Conservation (phyloP, 2,113 vertebrate genomes). For the Coturnix japonica region DNA sequence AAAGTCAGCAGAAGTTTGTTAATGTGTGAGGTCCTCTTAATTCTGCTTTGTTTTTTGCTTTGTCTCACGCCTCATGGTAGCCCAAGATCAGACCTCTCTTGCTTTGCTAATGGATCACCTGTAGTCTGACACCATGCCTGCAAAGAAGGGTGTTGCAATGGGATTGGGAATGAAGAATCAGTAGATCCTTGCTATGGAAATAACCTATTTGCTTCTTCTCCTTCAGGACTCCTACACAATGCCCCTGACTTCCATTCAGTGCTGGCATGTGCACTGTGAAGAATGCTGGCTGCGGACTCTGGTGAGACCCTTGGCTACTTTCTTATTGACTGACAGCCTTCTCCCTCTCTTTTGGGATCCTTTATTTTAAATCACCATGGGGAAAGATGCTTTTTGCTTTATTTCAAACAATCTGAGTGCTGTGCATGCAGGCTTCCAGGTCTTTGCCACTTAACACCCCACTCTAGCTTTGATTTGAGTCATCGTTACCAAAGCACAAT, state of each 20-base stretch:
- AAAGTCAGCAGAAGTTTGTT: not conserved
- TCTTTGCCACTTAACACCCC: not conserved
- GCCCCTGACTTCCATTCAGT: conserved; percentile 98
- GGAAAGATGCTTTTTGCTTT: not conserved
- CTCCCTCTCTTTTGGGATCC: not conserved
- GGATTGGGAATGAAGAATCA: not conserved
- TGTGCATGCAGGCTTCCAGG: not conserved
- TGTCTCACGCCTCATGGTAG: not conserved
- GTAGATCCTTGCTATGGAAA: not conserved
- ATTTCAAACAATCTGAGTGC: not conserved
- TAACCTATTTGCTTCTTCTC: conserved; percentile 57
- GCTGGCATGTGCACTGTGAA: conserved; percentile 99
- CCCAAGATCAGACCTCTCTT: not conserved
- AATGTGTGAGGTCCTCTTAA: not conserved
- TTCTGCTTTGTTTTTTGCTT: not conserved
- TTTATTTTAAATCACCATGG: not conserved
- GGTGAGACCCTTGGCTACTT: conserved; percentile 81
- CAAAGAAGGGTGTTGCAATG: not conserved
- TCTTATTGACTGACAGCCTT: not conserved
- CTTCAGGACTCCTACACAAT: conserved; percentile 96
- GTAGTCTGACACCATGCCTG: not conserved
- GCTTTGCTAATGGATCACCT: not conserved
- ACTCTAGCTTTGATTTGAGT: not conserved
- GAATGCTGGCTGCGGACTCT: conserved; percentile 99
- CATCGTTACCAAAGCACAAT: accelerated